Evolutionary conservation across 2,888 invertebrate genomes (phyloP).

Genomic region (Smittia aterrima): DNA sequence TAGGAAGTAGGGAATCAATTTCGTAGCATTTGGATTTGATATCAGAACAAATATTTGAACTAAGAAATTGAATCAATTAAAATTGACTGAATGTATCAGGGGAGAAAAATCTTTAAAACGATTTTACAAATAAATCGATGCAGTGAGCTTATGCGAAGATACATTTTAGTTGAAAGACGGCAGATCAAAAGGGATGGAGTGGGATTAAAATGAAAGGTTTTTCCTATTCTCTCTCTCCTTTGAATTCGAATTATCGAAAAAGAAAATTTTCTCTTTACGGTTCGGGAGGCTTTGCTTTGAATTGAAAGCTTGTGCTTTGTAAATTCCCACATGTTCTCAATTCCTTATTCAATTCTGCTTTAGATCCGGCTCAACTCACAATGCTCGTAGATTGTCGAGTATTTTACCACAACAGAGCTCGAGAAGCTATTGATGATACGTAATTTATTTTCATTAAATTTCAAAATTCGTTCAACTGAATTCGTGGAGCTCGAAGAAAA

Average conservation of each 20-base stretch:
- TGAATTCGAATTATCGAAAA: no score
- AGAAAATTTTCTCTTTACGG: no score
- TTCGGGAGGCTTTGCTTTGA: not conserved
- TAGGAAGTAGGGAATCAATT: not conserved
- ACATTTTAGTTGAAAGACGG: no score
- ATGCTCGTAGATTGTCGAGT: no score
- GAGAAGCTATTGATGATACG: not conserved
- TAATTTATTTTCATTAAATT: conserved; percentile 26
- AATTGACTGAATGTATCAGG: not conserved
- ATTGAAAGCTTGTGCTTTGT: not conserved
- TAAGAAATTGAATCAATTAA: not conserved
- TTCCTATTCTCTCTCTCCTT: no score
- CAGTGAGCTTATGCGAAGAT: no score
- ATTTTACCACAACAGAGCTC: no score
- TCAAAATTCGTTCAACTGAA: not conserved
- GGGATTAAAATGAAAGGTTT: no score
- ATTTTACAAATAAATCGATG: no score
- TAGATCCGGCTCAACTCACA: not conserved
- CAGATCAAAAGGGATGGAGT: no score
- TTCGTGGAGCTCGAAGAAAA: not conserved
- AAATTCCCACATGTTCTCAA: not conserved
- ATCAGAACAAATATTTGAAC: not conserved
- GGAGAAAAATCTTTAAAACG: no score
- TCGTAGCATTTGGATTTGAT: not conserved
- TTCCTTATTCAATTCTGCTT: not conserved